Evolutionary conservation across 2,113 vertebrate species (phyloP).

Genomic region (Actinemys pallida): DNA sequence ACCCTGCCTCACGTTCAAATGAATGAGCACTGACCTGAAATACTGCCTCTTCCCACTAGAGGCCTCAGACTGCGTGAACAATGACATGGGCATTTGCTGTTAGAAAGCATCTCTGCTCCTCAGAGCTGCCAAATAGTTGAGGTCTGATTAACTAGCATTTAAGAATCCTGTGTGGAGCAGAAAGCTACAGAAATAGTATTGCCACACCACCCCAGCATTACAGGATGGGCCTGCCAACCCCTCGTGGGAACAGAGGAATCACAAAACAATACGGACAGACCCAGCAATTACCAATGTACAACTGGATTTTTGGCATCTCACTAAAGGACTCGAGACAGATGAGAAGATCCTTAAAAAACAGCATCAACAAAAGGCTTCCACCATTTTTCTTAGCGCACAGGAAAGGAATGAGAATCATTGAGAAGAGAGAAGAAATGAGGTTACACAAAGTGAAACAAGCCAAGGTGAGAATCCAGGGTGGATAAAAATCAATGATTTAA

Average conservation of each 20-base stretch:
- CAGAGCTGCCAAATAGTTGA: slow-evolving; percentile 66
- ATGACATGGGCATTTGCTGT: neutral
- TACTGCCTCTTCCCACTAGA: slow-evolving; percentile 40
- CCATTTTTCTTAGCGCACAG: neutral
- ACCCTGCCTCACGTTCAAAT: neutral
- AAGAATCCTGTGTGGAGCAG: slow-evolving; percentile 42
- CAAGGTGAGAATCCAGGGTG: neutral
- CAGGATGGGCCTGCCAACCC: slow-evolving; percentile 46
- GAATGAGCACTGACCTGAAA: slow-evolving; percentile 32
- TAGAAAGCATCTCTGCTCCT: neutral
- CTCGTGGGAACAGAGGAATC: slow-evolving; percentile 53
- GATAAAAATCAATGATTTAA: too few species aligned
- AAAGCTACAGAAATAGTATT: slow-evolving; percentile 68
- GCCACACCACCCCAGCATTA: slow-evolving; percentile 50
- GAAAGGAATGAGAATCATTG: neutral
- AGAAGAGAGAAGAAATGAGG: slow-evolving; percentile 28
- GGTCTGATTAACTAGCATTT: slow-evolving; percentile 70
- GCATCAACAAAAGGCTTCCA: neutral
- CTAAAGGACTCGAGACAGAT: slow-evolving; percentile 23
- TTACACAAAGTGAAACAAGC: neutral
- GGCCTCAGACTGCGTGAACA: slow-evolving; percentile 26
- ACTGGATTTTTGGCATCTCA: slow-evolving; percentile 52
- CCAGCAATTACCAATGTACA: slow-evolving; percentile 39
- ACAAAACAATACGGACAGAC: slow-evolving; percentile 49
- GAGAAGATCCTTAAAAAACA: slow-evolving; percentile 56